Evolutionary conservation across 2,888 invertebrate genomes (phyloP).

Genomic region (Caenorhabditis japonica): DNA sequence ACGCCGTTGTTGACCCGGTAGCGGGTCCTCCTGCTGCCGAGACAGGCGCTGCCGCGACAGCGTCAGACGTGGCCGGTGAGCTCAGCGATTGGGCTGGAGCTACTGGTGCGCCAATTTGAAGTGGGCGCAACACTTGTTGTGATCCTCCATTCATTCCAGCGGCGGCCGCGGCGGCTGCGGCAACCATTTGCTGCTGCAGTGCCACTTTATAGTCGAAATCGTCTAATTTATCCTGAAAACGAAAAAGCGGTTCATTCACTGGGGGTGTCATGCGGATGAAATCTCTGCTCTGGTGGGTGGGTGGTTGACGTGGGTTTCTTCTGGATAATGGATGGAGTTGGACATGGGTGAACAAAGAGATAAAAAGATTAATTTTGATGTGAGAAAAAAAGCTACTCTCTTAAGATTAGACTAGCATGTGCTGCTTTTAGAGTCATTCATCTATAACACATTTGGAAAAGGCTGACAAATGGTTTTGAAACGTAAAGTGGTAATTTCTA

Average conservation of each 20-base stretch:
- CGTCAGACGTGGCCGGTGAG: conserved; percentile 9
- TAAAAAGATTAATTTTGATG: conserved; percentile 1
- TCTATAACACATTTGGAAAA: no score
- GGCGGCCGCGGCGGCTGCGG: conserved; percentile 8
- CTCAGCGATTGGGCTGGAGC: not conserved
- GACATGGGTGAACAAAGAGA: no score
- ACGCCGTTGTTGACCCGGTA: not conserved
- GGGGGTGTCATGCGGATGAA: not conserved
- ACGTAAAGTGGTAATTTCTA: no score
- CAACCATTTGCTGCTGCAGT: conserved; percentile 38
- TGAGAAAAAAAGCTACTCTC: no score
- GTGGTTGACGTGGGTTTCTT: not conserved
- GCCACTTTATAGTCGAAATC: conserved; percentile 49
- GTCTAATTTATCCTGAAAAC: conserved; percentile 39
- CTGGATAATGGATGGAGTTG: no score
- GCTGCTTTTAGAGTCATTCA: no score
- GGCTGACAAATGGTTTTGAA: no score
- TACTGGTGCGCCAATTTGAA: conserved; percentile 19
- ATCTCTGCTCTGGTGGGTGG: not conserved
- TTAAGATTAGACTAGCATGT: no score
- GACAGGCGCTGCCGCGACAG: not conserved
- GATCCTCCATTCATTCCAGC: not conserved
- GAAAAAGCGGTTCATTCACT: conserved; percentile 21
- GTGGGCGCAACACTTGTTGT: conserved; percentile 17
- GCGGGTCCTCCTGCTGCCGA: no score